A percentile compares a stretch with the other conserved stretches of the same genome.
Evolutionary conservation across 2,888 invertebrate species (phyloP).

Genomic region (Seira ritae): DNA sequence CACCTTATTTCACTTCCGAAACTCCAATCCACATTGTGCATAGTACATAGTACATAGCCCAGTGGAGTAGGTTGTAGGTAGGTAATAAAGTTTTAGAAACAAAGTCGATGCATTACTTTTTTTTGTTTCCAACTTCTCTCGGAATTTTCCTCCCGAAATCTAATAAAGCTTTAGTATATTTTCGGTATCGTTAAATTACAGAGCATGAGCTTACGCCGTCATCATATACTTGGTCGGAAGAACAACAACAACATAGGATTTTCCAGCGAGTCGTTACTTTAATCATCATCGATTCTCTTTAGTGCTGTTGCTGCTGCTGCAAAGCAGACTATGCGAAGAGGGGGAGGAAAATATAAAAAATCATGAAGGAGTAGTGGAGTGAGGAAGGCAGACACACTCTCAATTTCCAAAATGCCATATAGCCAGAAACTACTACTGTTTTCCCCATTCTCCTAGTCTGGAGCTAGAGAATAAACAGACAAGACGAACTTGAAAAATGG

Average conservation of each 20-base stretch:
- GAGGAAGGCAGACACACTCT: neutral
- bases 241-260: neutral
- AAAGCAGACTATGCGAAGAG: neutral
- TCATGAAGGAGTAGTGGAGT: neutral
- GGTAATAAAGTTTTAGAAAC: too few relatives aligned
- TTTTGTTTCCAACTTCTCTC: too few relatives aligned
- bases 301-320: too few relatives aligned
- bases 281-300: conserved; percentile 3
- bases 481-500: too few relatives aligned
- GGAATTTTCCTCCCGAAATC: neutral
- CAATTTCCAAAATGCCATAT: neutral
- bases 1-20: neutral
- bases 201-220: neutral
- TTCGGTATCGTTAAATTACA: neutral
- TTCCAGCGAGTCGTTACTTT: neutral
- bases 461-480: too few relatives aligned
- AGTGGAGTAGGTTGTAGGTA: too few relatives aligned
- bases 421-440: too few relatives aligned
- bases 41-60: too few relatives aligned
- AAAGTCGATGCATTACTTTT: too few relatives aligned
- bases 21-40: too few relatives aligned
- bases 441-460: too few relatives aligned
- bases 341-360: neutral
- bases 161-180: neutral
- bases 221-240: too few relatives aligned